phyloP scores from a whole-genome alignment of 2,797 vertebrate genomes.

The Spondyliosoma cantharus region DNA sequence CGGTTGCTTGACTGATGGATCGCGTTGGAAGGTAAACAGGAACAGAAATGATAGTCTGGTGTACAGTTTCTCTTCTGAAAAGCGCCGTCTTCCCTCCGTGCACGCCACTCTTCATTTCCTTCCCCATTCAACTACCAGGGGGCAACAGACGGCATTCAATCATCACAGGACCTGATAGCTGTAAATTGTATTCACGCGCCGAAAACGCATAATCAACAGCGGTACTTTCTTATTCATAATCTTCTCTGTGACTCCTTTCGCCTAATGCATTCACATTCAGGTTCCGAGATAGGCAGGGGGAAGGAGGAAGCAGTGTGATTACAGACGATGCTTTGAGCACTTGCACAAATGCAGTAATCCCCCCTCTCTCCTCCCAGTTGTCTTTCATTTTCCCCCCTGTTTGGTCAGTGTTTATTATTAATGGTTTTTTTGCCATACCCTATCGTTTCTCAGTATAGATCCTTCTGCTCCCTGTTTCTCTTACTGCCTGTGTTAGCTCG shows the following conservation, averaged over 20 bases:
- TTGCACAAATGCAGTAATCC: constrained; percentile 51
- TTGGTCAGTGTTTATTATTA: constrained; percentile 66
- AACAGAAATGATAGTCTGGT: constrained; percentile 68
- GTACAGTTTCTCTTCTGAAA: constrained; percentile 55
- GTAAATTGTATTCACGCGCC: constrained; percentile 75
- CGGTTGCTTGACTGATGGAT: constrained; percentile 77
- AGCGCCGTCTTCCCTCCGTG: constrained; percentile 50
- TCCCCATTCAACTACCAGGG: constrained; percentile 71
- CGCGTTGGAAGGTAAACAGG: constrained; percentile 73
- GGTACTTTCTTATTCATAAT: constrained; percentile 79
- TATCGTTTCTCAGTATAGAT: constrained; percentile 38
- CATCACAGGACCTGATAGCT: constrained; percentile 77
- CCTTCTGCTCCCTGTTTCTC: constrained; percentile 20
- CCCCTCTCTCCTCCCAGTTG: constrained; percentile 24
- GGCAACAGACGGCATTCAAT: constrained; percentile 77
- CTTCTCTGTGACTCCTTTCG: constrained; percentile 70
- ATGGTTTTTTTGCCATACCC: constrained; percentile 40
- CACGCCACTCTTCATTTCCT: constrained; percentile 73
- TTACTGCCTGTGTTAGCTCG: constrained; percentile 7
- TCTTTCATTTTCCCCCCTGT: constrained; percentile 51
- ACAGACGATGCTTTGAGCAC: constrained; percentile 51
- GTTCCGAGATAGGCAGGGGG: constrained; percentile 40
- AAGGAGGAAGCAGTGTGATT: constrained; percentile 55
- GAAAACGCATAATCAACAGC: constrained; percentile 80
- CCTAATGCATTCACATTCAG: constrained; percentile 73